These are phyloP conservation scores for Nesoenas mayeri DNA, from an alignment of 2,113 vertebrate species.

Conservation along the genomic window DNA sequence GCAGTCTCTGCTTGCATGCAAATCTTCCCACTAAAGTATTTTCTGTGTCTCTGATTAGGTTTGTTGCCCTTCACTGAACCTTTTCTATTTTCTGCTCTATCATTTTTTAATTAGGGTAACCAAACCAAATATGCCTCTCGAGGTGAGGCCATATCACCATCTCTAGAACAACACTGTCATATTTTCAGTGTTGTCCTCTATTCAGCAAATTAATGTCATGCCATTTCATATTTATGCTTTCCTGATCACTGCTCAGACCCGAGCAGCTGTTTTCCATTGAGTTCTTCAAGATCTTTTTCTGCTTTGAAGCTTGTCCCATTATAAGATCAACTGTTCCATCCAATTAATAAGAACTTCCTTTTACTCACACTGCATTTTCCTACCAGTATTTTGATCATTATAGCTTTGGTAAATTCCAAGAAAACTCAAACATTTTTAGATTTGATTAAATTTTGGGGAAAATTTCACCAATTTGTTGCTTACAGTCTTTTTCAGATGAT, in stretches of 20 bases:
- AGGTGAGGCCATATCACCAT: slow-evolving; percentile 44
- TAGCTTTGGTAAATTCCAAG: not conserved
- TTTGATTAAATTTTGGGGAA: not conserved
- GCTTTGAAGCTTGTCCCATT: not conserved
- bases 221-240: slow-evolving; percentile 46
- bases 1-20: slow-evolving; percentile 21
- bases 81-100: slow-evolving; percentile 32
- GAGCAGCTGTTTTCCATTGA: slow-evolving; percentile 43
- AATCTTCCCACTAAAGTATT: slow-evolving; percentile 25
- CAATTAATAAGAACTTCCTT: not conserved
- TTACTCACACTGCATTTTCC: not conserved
- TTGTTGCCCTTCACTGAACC: slow-evolving; percentile 45
- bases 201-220: slow-evolving; percentile 57
- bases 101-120: slow-evolving; percentile 60
- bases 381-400: not conserved
- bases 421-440: not conserved
- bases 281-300: not conserved
- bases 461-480: not conserved
- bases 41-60: slow-evolving; percentile 42
- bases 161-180: slow-evolving; percentile 43
- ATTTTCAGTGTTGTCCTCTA: slow-evolving; percentile 48
- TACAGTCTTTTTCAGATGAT: not conserved
- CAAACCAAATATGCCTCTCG: slow-evolving; percentile 27
- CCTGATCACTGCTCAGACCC: slow-evolving; percentile 10
- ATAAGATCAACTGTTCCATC: not conserved